These are phyloP conservation scores for Pollenia griseotomentosa DNA, from an alignment of 2,888 invertebrate species.

Conservation along the genomic window DNA sequence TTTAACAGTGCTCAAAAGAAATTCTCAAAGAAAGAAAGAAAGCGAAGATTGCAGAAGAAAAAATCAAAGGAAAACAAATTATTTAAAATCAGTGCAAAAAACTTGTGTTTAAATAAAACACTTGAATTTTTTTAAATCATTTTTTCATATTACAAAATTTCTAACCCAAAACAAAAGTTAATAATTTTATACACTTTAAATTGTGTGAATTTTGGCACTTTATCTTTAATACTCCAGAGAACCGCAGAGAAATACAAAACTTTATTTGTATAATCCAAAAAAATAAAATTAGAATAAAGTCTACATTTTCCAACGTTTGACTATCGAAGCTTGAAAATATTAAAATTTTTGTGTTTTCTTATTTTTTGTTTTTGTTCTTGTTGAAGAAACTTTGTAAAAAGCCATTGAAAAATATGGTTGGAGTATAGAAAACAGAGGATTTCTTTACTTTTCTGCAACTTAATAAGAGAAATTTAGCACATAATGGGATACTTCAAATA, in stretches of 20 bases:
- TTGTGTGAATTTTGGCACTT: slow-evolving; percentile 38
- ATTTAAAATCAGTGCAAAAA: too few species aligned
- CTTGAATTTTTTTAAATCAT: not conserved
- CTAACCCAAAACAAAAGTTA: not conserved
- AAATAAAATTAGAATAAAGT: slow-evolving; percentile 13
- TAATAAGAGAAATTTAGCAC: slow-evolving; percentile 65
- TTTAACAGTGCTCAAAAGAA: too few species aligned
- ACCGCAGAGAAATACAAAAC: slow-evolving; percentile 7
- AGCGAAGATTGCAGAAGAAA: too few species aligned
- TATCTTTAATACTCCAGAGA: slow-evolving; percentile 33
- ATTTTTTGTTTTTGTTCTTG: not conserved
- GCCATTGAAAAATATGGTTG: slow-evolving; percentile 56
- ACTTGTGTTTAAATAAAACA: too few species aligned
- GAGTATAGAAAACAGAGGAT: slow-evolving; percentile 42
- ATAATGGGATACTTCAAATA: slow-evolving; percentile 70
- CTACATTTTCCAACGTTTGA: slow-evolving; percentile 35
- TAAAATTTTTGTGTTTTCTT: not conserved
- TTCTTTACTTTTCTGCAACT: slow-evolving; percentile 55
- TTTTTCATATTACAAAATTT: not conserved
- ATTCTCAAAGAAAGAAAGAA: too few species aligned
- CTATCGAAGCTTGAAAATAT: slow-evolving; percentile 50
- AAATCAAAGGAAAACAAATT: too few species aligned
- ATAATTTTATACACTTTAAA: slow-evolving; percentile 9
- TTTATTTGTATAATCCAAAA: slow-evolving; percentile 7
- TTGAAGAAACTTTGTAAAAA: slow-evolving; percentile 57